Percentiles rank a stretch among this genome's conserved stretches.
Conservation (phyloP, 2,797 vertebrate genomes). For the Halcyon smyrnensis region DNA sequence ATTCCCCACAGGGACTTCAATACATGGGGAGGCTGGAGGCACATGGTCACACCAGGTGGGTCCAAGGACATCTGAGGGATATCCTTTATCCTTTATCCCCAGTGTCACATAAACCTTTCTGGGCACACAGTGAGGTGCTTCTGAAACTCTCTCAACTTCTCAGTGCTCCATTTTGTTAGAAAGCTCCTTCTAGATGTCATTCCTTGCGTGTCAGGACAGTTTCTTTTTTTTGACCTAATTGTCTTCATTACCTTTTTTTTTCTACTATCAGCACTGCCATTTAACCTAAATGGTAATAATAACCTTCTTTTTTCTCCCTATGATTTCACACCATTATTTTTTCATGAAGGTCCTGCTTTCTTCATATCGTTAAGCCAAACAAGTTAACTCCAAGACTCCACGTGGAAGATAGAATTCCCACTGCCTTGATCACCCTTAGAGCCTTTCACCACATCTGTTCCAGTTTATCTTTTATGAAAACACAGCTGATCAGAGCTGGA, state of each 20-base stretch:
- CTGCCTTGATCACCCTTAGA: not conserved
- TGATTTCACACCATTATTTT: not conserved
- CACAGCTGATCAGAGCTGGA: constrained; percentile 18
- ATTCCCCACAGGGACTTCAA: not conserved
- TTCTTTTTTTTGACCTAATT: not conserved
- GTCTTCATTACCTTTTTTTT: not conserved
- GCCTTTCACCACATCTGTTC: constrained; percentile 30
- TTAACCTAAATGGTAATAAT: not conserved
- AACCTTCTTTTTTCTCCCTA: not conserved
- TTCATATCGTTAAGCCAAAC: not conserved
- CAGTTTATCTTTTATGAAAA: not conserved
- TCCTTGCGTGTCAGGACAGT: not conserved
- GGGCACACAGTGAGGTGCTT: not conserved
- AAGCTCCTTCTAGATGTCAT: not conserved
- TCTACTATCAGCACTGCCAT: not conserved
- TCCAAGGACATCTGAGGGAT: not conserved
- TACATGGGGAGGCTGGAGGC: not conserved
- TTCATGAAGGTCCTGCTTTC: not conserved
- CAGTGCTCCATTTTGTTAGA: not conserved
- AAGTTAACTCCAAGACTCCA: not conserved
- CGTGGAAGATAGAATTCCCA: not conserved
- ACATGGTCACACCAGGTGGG: rapidly evolving
- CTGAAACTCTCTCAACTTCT: not conserved
- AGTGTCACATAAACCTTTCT: not conserved
- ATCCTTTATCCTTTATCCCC: not conserved